Base-by-base conservation (phyloP, 2,797 vertebrate species). In the Anguilla marmorata region DNA sequence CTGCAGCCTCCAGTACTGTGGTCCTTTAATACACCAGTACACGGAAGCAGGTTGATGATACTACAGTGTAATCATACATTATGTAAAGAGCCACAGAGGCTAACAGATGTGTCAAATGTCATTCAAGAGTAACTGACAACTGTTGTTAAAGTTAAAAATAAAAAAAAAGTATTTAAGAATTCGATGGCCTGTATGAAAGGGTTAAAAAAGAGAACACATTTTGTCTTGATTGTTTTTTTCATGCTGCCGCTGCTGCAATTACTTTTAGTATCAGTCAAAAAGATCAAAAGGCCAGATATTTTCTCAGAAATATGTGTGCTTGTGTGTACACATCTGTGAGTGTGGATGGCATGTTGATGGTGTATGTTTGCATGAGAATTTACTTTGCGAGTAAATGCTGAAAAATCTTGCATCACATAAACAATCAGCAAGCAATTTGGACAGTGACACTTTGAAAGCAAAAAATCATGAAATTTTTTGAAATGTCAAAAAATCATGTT, bases 151-250 rank as follows among this genome's bases (percentile, higher is more conserved):
- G 12, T 45, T 16, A 24, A 21, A 63, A 69, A 27, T 0, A 58
- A 66, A 30, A 85, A 63, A 45, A 24, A 63, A 41, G 19, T 79
- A 85, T 37, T 60, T 85, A 85, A 27, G 30, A 85, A 66, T 7
- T 85, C 19, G 58, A 21, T 37, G 58, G 11, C n/a, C 54, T 58
- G 54, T 16, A 66, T 85, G 24, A 85, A 85, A 41, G 30, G 12
- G n/a, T n/a, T 58, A 85, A 85, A 85, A 85, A 85, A 63, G 56
- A 60, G 5, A 85, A 48, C 79, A 60, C 45, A 37, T 85, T 60
- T 56, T 6, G 16, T 56, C 83, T 85, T 85, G 84, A 85, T 85
- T 85, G 84, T 63, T 85, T 85, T 24, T 85, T 63, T 85, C 45
- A 21, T 63, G 21, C 41, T 21, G 19, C 33, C 8, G 16, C 30